Evolutionary conservation across 2,888 invertebrate species (phyloP), one percentile per base, ranked within the genome.

Genomic region (Neuroscelio doddi): DNA sequence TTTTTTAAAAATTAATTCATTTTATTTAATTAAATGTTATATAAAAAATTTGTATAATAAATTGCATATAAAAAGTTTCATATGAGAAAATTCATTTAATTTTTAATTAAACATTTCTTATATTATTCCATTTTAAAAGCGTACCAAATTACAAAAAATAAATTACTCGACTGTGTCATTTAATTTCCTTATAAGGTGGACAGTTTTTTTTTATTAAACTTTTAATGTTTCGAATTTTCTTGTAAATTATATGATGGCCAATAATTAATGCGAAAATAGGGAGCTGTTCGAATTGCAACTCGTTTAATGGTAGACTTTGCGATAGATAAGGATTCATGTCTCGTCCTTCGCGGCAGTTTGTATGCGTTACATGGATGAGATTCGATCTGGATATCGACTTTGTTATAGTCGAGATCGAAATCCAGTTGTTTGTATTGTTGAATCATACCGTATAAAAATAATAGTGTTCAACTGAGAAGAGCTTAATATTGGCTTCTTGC

Each of bases 191-290:
- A 12, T n/a, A 12, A 12, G 34, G 14, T n/a, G n/a, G n/a, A n/a
- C n/a, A n/a, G n/a, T n/a, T n/a, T n/a, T n/a, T 3, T 9, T 30
- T 10, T 3, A 30, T 30, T 30, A 30, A 30, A 36, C 15, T 12
- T 14, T 12, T 36, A n/a, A 36, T 15, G 36, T 12, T n/a, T 36
- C 12, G 12, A 12, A 12, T 36, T 36, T n/a, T 14, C 36, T 38
- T 17, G 2, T 38, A 38, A 38, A 38, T 38, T 38, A 38, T 17
- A 12, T 38, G 17, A 17, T 17, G 17, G 12, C 38, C 15, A 7
- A 9, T 2, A 38, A 38, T 38, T 38, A 38, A 38, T 38, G 17
- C 38, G 17, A 38, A 38, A 38, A 17, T 38, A 2, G 38, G 38
- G 3, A 38, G 16, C 16, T 9, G 17, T 16, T 1, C 17, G 38